Percentiles rank a stretch among this genome's conserved stretches.
These are phyloP conservation scores for Erebia epiphron DNA, from an alignment of 2,888 invertebrate species.

Conservation along the genomic window DNA sequence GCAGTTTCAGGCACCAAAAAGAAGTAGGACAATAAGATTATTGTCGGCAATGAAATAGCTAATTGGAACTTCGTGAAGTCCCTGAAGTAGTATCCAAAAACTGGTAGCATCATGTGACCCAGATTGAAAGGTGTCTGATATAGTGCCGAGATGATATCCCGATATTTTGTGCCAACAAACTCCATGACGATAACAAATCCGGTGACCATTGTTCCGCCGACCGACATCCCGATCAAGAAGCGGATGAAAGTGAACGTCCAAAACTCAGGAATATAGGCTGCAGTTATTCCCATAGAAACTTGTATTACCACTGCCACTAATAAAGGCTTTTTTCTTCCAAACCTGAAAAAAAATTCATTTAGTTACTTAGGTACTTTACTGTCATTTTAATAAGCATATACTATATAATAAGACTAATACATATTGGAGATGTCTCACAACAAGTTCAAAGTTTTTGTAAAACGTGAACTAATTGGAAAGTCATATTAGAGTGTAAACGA, in stretches of 20 bases:
- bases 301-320: slow-evolving; percentile 88
- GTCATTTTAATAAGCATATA: too few relatives aligned
- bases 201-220: slow-evolving; percentile 91
- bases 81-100: slow-evolving; percentile 85
- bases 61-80: slow-evolving; percentile 86
- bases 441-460: too few relatives aligned
- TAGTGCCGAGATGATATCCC: slow-evolving; percentile 83
- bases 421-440: too few relatives aligned
- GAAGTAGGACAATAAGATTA: slow-evolving; percentile 84
- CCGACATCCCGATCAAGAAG: slow-evolving; percentile 88
- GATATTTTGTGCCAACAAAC: slow-evolving; percentile 82
- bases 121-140: slow-evolving; percentile 88
- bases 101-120: slow-evolving; percentile 85
- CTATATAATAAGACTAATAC: too few relatives aligned
- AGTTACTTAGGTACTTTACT: too few relatives aligned
- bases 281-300: slow-evolving; percentile 85
- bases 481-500: too few relatives aligned
- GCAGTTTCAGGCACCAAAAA: slow-evolving; percentile 90
- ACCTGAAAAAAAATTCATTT: slow-evolving; percentile 81
- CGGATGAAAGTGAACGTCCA: slow-evolving; percentile 85
- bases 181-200: slow-evolving; percentile 86
- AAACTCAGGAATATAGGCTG: slow-evolving; percentile 85
- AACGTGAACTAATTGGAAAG: too few relatives aligned
- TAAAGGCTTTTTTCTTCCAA: slow-evolving; percentile 88
- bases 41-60: slow-evolving; percentile 83